Evolutionary conservation across 2,888 invertebrate genomes (phyloP).

Genomic region (Hirtodrosophila confusa): DNA sequence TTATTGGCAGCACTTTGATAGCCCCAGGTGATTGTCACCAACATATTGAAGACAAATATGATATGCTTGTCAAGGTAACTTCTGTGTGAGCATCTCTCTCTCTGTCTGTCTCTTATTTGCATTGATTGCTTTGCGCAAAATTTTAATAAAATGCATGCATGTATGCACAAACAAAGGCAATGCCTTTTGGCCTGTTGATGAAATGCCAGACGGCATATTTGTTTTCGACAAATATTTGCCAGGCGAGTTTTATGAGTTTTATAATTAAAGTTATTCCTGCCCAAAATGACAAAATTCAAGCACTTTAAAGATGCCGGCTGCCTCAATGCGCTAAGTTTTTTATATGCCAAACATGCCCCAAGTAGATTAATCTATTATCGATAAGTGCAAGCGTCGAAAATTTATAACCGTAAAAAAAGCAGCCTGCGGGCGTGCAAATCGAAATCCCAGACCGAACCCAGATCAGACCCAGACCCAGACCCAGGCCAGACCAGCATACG

Average conservation of each 20-base stretch:
- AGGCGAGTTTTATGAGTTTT: constrained; percentile 37
- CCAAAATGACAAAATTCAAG: not conserved
- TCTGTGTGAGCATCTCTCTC: constrained; percentile 29
- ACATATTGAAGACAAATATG: constrained; percentile 67
- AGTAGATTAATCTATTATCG: constrained; percentile 82
- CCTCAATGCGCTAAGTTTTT: constrained; percentile 17
- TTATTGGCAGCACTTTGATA: constrained; percentile 71
- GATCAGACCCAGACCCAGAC: not conserved
- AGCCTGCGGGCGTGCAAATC: constrained; percentile 61
- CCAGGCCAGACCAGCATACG: constrained; percentile 23
- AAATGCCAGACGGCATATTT: constrained; percentile 47
- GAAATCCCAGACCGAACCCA: constrained; percentile 37
- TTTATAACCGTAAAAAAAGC: constrained; percentile 75
- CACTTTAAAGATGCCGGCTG: constrained; percentile 16
- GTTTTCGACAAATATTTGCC: constrained; percentile 54
- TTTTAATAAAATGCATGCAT: constrained; percentile 69
- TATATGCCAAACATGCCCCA: constrained; percentile 73
- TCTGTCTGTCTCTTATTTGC: constrained; percentile 44
- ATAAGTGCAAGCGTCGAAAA: constrained; percentile 79
- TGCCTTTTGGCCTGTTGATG: constrained; percentile 41
- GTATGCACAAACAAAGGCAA: constrained; percentile 55
- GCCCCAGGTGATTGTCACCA: constrained; percentile 73
- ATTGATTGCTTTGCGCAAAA: constrained; percentile 59
- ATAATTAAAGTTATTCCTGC: constrained; percentile 49
- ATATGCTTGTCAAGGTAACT: constrained; percentile 71